phyloP scores from a whole-genome alignment of 2,888 invertebrate species.

The Mesorhabditis spiculigera region DNA sequence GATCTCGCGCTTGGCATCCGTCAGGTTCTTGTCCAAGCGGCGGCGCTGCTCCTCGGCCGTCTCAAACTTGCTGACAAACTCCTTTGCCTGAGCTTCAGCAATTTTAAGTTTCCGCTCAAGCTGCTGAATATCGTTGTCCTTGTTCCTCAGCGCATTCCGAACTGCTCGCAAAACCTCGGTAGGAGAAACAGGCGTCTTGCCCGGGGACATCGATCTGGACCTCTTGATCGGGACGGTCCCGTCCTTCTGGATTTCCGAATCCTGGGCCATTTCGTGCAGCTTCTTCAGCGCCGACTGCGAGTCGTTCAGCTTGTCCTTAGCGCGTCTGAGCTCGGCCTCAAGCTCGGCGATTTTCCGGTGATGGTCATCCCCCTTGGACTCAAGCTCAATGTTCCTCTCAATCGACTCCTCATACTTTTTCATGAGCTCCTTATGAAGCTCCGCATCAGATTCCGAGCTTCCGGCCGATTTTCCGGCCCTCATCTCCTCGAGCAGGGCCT shows the following conservation, averaged over 20 bases:
- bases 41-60: constrained; percentile 50
- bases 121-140: constrained; percentile 54
- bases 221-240: constrained; percentile 33
- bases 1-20: constrained; percentile 45
- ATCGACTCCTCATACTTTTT: constrained; percentile 56
- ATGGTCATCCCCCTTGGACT: constrained; percentile 52
- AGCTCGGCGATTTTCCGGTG: constrained; percentile 51
- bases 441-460: constrained; percentile 40
- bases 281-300: constrained; percentile 48
- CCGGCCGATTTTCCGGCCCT: constrained; percentile 9
- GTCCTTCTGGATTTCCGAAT: constrained; percentile 36
- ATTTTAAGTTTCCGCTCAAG: constrained; percentile 51
- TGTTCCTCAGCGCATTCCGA: constrained; percentile 49
- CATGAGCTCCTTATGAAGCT: constrained; percentile 53
- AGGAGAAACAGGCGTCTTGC: constrained; percentile 47
- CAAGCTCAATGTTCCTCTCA: constrained; percentile 55
- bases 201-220: constrained; percentile 53
- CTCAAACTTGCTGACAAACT: constrained; percentile 49
- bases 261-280: constrained; percentile 50
- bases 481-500: neutral
- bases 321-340: constrained; percentile 48
- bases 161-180: constrained; percentile 51
- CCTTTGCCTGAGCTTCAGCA: constrained; percentile 44
- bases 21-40: constrained; percentile 51
- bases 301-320: constrained; percentile 49